Conservation (phyloP, 2,113 vertebrate genomes). For the Amblyornis subalaris region DNA sequence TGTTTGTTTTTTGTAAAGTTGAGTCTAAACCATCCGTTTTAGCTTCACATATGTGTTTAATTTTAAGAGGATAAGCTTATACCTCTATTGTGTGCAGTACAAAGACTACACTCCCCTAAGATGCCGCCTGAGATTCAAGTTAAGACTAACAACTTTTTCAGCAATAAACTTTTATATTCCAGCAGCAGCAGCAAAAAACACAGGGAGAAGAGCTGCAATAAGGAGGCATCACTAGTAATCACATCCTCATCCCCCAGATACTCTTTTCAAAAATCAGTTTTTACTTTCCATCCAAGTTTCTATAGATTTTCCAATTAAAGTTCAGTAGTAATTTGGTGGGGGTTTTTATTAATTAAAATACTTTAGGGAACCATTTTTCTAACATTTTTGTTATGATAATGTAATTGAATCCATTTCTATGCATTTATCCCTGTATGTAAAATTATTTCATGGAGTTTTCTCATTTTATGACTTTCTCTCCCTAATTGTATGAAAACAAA, state of each 20-base stretch:
- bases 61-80: not conserved
- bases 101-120: not conserved
- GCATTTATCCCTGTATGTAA: slow-evolving; percentile 8
- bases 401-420: slow-evolving; percentile 29
- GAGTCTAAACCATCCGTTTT: not conserved
- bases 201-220: not conserved
- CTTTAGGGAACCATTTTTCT: not conserved
- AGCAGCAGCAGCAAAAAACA: slow-evolving; percentile 3
- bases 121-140: slow-evolving; percentile 7
- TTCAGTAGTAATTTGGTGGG: slow-evolving; percentile 15
- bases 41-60: not conserved
- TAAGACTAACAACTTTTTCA: slow-evolving; percentile 27
- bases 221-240: slow-evolving; percentile 18
- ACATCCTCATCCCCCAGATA: slow-evolving; percentile 5
- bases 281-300: not conserved
- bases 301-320: slow-evolving; percentile 61
- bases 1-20: not conserved
- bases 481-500: not conserved
- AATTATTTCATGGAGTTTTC: slow-evolving; percentile 32
- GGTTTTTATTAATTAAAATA: slow-evolving; percentile 67
- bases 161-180: slow-evolving; percentile 49
- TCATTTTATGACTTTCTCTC: slow-evolving; percentile 3
- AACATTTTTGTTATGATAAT: slow-evolving; percentile 31
- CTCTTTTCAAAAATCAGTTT: slow-evolving; percentile 8
- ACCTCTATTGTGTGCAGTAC: not conserved